Evolutionary conservation across 2,888 invertebrate genomes (phyloP).

Genomic region (Noctua comes): DNA sequence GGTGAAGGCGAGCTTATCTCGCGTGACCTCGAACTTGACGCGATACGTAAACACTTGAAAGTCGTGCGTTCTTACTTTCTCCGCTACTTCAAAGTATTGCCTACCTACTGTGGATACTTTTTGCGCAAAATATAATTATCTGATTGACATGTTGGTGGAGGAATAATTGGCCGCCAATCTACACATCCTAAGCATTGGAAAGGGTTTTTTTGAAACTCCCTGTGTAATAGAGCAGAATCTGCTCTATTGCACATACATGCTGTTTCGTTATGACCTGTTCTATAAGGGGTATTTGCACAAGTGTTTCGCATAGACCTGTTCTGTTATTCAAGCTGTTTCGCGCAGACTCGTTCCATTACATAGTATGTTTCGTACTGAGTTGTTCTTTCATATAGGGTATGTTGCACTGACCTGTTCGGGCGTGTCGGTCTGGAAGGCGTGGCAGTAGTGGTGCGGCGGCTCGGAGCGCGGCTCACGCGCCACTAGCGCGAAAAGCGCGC

Average conservation of each 20-base stretch:
- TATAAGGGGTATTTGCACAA: neutral
- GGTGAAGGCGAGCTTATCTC: constrained; percentile 41
- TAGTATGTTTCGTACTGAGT: neutral
- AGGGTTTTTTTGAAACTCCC: too few relatives aligned
- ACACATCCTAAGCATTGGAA: too few relatives aligned
- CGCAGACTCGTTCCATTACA: neutral
- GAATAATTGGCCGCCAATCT: neutral
- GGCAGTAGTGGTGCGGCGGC: constrained; percentile 95
- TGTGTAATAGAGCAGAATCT: too few relatives aligned
- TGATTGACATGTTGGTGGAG: constrained; percentile 20
- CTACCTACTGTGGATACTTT: constrained; percentile 11
- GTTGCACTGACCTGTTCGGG: constrained; percentile 92
- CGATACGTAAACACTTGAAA: constrained; percentile 52
- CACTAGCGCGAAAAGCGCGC: constrained; percentile 95
- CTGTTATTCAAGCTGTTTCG: neutral
- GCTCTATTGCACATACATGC: too few relatives aligned
- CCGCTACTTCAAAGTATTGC: constrained; percentile 46
- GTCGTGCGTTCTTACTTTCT: constrained; percentile 45
- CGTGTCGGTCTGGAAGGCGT: constrained; percentile 94
- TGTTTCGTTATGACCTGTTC: neutral
- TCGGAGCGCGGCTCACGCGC: constrained; percentile 86
- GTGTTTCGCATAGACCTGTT: neutral
- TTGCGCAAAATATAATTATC: constrained; percentile 30
- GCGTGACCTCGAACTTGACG: constrained; percentile 55
- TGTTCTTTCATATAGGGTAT: neutral